phyloP scores from a whole-genome alignment of 2,113 vertebrate genomes.

The Chloebia gouldiae region DNA sequence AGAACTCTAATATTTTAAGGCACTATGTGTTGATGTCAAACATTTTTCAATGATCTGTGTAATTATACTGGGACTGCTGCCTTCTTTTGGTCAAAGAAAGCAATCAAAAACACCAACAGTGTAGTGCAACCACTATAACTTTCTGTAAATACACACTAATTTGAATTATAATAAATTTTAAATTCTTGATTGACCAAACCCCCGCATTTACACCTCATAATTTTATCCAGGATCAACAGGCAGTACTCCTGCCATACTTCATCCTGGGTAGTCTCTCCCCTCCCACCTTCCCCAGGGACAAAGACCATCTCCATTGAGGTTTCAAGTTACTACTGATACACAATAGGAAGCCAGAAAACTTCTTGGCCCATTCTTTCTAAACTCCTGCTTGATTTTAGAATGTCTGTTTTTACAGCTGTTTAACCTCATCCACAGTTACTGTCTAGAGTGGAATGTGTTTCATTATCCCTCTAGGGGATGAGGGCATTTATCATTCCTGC shows the following conservation, averaged over 20 bases:
- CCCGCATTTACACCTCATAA: not conserved
- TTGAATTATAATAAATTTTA: not conserved
- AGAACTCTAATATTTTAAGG: not conserved
- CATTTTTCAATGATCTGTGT: not conserved
- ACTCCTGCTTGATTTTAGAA: not conserved
- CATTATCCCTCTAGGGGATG: not conserved
- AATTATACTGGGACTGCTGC: not conserved
- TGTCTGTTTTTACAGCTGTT: conserved; percentile 39
- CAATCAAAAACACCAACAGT: not conserved
- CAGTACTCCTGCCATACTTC: not conserved
- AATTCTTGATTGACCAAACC: not conserved
- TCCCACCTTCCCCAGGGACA: not conserved
- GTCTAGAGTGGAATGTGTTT: not conserved
- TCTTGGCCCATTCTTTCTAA: not conserved
- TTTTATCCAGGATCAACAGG: not conserved
- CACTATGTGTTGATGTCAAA: not conserved
- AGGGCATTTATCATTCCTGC: conserved; percentile 25
- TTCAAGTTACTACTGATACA: not conserved
- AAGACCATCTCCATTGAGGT: not conserved
- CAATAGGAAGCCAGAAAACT: not conserved
- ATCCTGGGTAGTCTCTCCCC: not conserved
- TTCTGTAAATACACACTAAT: not conserved
- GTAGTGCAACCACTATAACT: not conserved
- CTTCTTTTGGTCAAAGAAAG: not conserved
- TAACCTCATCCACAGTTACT: conserved; percentile 5